Evolutionary conservation across 2,888 invertebrate species (phyloP).

Genomic region (Noctua comes): DNA sequence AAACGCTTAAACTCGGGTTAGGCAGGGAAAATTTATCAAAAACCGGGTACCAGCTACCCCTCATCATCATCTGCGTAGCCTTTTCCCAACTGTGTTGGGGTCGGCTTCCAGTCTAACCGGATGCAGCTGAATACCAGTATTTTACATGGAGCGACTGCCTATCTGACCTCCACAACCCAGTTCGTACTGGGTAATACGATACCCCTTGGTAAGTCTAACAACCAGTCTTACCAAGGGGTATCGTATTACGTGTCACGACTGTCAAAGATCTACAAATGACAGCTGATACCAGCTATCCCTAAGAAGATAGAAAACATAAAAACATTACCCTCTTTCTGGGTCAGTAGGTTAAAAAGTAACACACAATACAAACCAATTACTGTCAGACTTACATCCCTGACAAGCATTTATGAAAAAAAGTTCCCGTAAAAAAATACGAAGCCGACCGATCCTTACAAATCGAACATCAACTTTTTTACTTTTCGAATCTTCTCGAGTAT

Average conservation of each 20-base stretch:
- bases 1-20: neutral
- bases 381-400: conserved; percentile 5
- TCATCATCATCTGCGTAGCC: no score
- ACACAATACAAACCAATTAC: conserved; percentile 10
- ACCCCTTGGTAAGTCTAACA: no score
- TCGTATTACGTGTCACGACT: no score
- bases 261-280: no score
- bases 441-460: conserved; percentile 26
- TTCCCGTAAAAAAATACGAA: conserved; percentile 10
- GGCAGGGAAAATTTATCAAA: neutral
- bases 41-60: neutral
- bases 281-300: neutral
- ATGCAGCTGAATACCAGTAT: no score
- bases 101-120: no score
- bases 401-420: conserved; percentile 32
- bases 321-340: neutral
- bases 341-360: neutral
- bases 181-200: no score
- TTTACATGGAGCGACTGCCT: no score
- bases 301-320: no score
- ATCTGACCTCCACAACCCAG: no score
- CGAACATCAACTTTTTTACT: conserved; percentile 45
- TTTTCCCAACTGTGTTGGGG: no score
- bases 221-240: no score
- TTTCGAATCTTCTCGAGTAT: conserved; percentile 15